These are phyloP conservation scores for Myotis davidii DNA, from an alignment of 2,113 vertebrate species.

Conservation along the genomic window DNA sequence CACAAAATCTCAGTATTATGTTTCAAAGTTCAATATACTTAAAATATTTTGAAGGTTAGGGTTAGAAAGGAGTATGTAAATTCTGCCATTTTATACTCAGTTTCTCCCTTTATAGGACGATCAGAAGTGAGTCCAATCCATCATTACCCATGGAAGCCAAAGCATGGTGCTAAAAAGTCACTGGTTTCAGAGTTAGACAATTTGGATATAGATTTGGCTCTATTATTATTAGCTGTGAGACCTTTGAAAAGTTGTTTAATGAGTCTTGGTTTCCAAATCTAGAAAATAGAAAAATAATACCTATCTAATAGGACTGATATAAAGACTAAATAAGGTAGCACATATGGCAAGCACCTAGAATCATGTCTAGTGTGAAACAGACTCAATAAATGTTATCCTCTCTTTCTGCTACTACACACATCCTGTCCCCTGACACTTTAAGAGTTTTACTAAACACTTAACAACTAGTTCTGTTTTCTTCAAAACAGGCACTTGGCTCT, in stretches of 20 bases:
- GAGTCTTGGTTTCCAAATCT: conserved; percentile 23
- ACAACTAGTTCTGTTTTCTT: conserved; percentile 53
- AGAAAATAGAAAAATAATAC: conserved; percentile 35
- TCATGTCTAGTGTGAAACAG: background rate
- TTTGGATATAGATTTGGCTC: conserved; percentile 24
- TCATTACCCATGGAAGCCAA: background rate
- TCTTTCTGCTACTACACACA: background rate
- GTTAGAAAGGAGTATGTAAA: conserved; percentile 41
- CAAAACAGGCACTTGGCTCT: conserved; percentile 45
- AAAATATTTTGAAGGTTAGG: conserved; percentile 36
- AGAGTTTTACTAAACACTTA: conserved; percentile 40
- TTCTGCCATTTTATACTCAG: background rate
- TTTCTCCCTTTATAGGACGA: background rate
- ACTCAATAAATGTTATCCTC: background rate
- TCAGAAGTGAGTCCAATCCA: background rate
- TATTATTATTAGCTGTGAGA: background rate
- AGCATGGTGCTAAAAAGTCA: background rate
- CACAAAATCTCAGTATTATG: background rate
- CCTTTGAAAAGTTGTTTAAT: background rate
- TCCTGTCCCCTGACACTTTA: background rate
- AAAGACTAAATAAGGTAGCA: conserved; percentile 1
- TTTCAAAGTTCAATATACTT: conserved; percentile 24
- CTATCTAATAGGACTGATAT: background rate
- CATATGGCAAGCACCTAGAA: background rate
- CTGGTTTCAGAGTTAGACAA: background rate